A percentile compares a stretch with the other conserved stretches of the same genome.
phyloP scores from a whole-genome alignment of 1,140 invertebrate species.

The Dysdera silvatica region DNA sequence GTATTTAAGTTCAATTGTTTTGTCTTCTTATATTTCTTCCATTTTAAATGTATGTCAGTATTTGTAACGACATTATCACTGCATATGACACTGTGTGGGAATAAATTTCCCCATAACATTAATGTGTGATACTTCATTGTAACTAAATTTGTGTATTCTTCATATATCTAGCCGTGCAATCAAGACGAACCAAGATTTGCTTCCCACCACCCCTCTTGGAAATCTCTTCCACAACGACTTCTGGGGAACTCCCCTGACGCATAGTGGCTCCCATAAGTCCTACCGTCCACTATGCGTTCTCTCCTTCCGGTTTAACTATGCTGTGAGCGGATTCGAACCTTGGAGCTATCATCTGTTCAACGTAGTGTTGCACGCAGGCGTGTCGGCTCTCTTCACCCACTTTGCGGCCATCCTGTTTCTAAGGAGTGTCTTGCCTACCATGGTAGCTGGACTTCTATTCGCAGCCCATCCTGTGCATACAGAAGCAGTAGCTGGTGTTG shows the following conservation, averaged over 20 bases:
- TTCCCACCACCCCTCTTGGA: conserved; percentile 56
- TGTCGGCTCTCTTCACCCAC: conserved; percentile 42
- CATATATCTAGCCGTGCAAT: conserved; percentile 75
- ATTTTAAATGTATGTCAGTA: too few species aligned
- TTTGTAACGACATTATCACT: too few species aligned
- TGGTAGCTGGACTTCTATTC: conserved; percentile 45
- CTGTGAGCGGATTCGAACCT: conserved; percentile 44
- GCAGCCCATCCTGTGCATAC: conserved; percentile 51
- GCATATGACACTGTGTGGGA: too few species aligned
- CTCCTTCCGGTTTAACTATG: conserved; percentile 80
- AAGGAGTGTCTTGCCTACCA: conserved; percentile 21
- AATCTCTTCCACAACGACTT: conserved; percentile 69
- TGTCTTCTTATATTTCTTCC: too few species aligned
- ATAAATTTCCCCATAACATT: too few species aligned
- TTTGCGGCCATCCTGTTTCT: conserved; percentile 30
- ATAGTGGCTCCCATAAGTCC: conserved; percentile 88
- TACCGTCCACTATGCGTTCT: conserved; percentile 89
- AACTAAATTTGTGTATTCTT: too few species aligned
- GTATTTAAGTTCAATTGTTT: too few species aligned
- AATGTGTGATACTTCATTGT: too few species aligned
- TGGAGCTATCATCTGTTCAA: conserved; percentile 49
- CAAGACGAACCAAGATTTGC: conserved; percentile 73
- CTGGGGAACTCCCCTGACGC: conserved; percentile 80
- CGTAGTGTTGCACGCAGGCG: conserved; percentile 46
- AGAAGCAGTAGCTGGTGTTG: conserved; percentile 61